Percentiles rank a stretch among this genome's conserved stretches.
Conservation (phyloP, 2,888 invertebrate species). For the Drosophila eohydei region DNA sequence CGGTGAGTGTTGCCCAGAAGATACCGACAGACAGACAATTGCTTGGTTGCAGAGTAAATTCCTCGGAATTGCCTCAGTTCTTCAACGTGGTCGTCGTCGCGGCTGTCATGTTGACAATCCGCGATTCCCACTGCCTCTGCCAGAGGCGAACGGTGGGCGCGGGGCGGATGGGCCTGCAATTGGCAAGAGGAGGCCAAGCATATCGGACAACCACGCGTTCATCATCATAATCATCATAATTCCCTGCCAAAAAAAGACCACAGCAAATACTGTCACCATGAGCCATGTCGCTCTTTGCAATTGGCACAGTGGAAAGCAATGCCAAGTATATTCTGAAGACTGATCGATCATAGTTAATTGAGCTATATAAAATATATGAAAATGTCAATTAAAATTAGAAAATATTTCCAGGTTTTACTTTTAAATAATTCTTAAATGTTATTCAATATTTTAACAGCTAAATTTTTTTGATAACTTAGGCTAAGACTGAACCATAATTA, state of each 20-base stretch:
- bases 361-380: neutral
- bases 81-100: slow-evolving; percentile 26
- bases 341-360: neutral
- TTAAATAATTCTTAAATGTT: no score
- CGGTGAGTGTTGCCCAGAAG: slow-evolving; percentile 1
- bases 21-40: slow-evolving; percentile 62
- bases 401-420: no score
- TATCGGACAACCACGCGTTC: slow-evolving; percentile 79
- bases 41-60: slow-evolving; percentile 60
- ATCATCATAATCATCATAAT: slow-evolving; percentile 84
- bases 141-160: neutral
- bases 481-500: no score
- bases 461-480: neutral
- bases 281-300: slow-evolving; percentile 32
- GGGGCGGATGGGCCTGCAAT: slow-evolving; percentile 44
- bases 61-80: slow-evolving; percentile 62
- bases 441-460: neutral
- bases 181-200: slow-evolving; percentile 68
- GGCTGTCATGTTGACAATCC: slow-evolving; percentile 59
- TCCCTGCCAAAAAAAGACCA: slow-evolving; percentile 63
- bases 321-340: neutral
- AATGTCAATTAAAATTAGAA: no score
- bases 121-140: slow-evolving; percentile 28
- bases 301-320: slow-evolving; percentile 42
- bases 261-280: slow-evolving; percentile 46